phyloP scores from a whole-genome alignment of 2,797 vertebrate species.

The Phalloptychus januarius region DNA sequence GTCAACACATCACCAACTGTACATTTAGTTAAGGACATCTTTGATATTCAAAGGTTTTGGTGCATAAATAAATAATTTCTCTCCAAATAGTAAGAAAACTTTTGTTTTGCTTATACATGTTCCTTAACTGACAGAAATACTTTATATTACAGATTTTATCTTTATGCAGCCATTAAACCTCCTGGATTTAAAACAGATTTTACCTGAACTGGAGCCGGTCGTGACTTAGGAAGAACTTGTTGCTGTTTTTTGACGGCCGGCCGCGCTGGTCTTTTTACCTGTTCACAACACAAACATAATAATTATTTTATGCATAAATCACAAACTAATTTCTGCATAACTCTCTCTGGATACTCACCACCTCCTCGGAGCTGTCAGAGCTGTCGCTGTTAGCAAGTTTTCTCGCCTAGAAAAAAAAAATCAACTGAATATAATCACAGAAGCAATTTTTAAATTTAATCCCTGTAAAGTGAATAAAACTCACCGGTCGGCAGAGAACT shows the following conservation, averaged over 20 bases:
- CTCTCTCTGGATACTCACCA: slow-evolving; percentile 58
- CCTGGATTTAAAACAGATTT: background rate
- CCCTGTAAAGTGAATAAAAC: slow-evolving; percentile 20
- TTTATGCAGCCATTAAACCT: background rate
- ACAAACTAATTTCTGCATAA: background rate
- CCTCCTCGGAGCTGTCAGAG: slow-evolving; percentile 83
- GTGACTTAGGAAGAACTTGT: slow-evolving; percentile 1
- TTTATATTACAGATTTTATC: background rate
- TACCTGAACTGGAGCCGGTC: slow-evolving; percentile 61
- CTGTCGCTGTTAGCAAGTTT: slow-evolving; percentile 61
- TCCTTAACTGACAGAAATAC: background rate
- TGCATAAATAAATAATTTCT: background rate
- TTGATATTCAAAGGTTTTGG: background rate
- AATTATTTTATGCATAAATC: background rate
- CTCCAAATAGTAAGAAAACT: background rate
- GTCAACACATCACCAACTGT: background rate
- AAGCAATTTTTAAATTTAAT: background rate
- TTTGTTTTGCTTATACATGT: background rate
- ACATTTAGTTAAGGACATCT: background rate
- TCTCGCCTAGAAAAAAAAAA: slow-evolving; percentile 59
- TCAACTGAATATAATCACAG: background rate
- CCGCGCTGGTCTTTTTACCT: slow-evolving; percentile 54
- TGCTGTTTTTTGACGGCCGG: slow-evolving; percentile 35
- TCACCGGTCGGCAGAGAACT: slow-evolving; percentile 80
- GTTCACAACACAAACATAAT: slow-evolving; percentile 18